Evolutionary conservation across 2,113 vertebrate genomes (phyloP).

Genomic region (Sinocyclocheilus anshuiensis): DNA sequence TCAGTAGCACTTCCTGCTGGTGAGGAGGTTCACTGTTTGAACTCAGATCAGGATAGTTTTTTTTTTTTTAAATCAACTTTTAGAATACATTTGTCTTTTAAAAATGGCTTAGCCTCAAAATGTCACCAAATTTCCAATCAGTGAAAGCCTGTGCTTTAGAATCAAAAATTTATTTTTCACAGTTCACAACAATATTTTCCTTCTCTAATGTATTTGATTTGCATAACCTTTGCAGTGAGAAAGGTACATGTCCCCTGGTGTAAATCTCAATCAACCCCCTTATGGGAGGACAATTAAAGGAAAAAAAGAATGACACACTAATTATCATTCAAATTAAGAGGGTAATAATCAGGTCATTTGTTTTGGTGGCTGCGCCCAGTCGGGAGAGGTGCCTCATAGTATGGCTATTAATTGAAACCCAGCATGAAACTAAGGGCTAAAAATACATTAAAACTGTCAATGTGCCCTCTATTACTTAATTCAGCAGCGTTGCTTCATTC

Average conservation of each 20-base stretch:
- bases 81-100: neutral
- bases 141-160: neutral
- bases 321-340: conserved; percentile 81
- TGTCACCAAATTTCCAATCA: neutral
- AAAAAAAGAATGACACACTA: conserved; percentile 62
- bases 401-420: conserved; percentile 77
- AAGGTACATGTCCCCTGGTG: conserved; percentile 59
- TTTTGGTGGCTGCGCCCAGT: conserved; percentile 65
- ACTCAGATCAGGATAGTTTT: neutral
- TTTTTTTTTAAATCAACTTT: neutral
- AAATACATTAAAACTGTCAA: conserved; percentile 44
- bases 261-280: conserved; percentile 75
- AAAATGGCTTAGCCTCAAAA: neutral
- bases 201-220: conserved; percentile 19
- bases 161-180: neutral
- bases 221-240: neutral
- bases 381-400: conserved; percentile 67
- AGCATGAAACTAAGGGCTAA: conserved; percentile 62
- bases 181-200: neutral
- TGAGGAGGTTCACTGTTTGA: conserved; percentile 31
- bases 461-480: conserved; percentile 40
- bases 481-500: conserved; percentile 9
- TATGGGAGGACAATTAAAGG: conserved; percentile 74
- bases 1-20: conserved; percentile 30
- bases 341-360: conserved; percentile 76